These are phyloP conservation scores for Elaphurus davidianus DNA, from an alignment of 2,113 vertebrate species.

Conservation along the genomic window DNA sequence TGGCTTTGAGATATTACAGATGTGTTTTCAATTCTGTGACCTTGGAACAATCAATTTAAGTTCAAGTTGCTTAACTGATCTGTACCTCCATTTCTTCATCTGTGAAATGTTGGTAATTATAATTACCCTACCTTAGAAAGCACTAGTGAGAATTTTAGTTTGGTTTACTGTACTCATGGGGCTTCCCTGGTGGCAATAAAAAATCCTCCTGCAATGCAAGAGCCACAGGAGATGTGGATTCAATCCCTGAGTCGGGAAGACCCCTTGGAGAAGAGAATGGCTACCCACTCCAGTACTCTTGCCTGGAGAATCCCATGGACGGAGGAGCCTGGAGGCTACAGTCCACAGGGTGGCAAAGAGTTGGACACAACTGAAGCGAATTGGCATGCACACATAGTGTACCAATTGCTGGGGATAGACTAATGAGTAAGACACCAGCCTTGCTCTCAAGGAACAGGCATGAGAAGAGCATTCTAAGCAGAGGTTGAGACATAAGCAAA, in stretches of 20 bases:
- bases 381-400: not conserved
- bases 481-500: not conserved
- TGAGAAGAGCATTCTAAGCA: not conserved
- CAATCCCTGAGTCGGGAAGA: not conserved
- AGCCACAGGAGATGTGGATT: not conserved
- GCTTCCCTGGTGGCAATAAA: not conserved
- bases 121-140: not conserved
- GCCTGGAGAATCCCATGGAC: not conserved
- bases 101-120: not conserved
- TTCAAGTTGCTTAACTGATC: not conserved
- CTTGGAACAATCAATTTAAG: not conserved
- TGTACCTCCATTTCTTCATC: not conserved
- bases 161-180: not conserved
- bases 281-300: not conserved
- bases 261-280: not conserved
- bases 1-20: not conserved
- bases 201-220: not conserved
- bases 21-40: not conserved
- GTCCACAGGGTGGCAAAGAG: not conserved
- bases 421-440: not conserved
- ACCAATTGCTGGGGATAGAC: not conserved
- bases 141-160: not conserved
- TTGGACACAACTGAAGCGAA: not conserved
- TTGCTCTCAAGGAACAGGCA: not conserved
- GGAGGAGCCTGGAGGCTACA: not conserved